Percentiles rank a stretch among this genome's conserved stretches.
Evolutionary conservation across 1,140 invertebrate genomes (phyloP).

Genomic region (Habropoda laboriosa): DNA sequence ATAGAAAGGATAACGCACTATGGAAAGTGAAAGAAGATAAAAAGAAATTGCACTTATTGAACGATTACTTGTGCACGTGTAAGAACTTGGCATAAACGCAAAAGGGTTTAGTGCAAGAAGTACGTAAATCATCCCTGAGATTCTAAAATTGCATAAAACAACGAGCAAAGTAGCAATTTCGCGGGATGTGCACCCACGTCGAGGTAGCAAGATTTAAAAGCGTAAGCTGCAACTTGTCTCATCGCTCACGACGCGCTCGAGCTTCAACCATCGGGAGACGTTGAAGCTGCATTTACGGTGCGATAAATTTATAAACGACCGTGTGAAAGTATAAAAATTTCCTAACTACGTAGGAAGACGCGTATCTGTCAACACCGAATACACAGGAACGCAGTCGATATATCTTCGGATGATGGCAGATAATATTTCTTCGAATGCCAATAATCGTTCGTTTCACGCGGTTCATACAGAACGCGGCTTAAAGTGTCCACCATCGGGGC

Average conservation of each 20-base stretch:
- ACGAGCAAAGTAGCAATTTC: not conserved
- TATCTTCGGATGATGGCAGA: slow-evolving; percentile 12
- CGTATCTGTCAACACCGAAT: not conserved
- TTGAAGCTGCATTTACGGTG: not conserved
- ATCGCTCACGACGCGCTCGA: not conserved
- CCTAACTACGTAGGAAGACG: not conserved
- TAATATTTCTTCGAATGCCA: slow-evolving; percentile 23
- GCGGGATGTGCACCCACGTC: not conserved
- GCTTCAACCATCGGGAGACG: not conserved
- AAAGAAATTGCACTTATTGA: too few species aligned
- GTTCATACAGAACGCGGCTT: not conserved
- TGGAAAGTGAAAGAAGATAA: too few species aligned
- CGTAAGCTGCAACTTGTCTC: too few species aligned
- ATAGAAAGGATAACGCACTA: too few species aligned
- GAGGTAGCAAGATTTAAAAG: not conserved
- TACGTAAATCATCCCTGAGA: not conserved
- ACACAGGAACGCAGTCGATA: not conserved
- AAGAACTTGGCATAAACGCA: too few species aligned
- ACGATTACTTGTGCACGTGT: too few species aligned
- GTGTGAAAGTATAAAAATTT: not conserved
- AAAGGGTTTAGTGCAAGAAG: too few species aligned
- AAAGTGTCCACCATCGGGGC: not conserved
- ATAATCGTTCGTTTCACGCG: slow-evolving; percentile 25
- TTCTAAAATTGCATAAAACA: not conserved
- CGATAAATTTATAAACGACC: not conserved